phyloP scores from a whole-genome alignment of 2,113 vertebrate species.

The Sinosuthora webbiana region DNA sequence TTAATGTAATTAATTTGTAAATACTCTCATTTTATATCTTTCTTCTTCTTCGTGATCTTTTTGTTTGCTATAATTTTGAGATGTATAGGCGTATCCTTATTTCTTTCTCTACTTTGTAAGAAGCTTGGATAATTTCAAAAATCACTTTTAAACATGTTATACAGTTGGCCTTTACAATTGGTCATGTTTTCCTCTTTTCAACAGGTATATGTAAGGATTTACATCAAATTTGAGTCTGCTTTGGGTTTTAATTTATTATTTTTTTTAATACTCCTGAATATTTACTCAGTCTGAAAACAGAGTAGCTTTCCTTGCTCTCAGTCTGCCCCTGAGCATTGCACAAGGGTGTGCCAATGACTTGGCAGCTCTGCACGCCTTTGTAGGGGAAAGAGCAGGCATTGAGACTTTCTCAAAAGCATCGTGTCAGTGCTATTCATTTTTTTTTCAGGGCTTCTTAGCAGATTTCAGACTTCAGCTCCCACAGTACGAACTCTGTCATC shows the following conservation, averaged over 20 bases:
- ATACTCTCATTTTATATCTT: neutral
- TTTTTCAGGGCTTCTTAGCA: conserved; percentile 73
- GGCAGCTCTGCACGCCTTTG: neutral
- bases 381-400: neutral
- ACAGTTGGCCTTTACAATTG: neutral
- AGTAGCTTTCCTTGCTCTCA: neutral
- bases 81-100: neutral
- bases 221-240: neutral
- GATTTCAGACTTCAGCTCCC: neutral
- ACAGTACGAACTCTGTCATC: conserved; percentile 39
- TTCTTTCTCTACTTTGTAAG: neutral
- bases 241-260: neutral
- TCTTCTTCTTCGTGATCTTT: neutral
- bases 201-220: neutral
- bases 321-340: neutral
- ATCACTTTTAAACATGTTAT: neutral
- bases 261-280: neutral
- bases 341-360: neutral
- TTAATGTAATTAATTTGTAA: neutral
- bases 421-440: neutral
- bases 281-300: neutral
- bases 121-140: neutral
- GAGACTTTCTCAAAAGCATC: neutral
- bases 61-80: neutral
- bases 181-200: neutral